Evolutionary conservation across 2,888 invertebrate genomes (phyloP).

Genomic region (Pherbina coryleti): DNA sequence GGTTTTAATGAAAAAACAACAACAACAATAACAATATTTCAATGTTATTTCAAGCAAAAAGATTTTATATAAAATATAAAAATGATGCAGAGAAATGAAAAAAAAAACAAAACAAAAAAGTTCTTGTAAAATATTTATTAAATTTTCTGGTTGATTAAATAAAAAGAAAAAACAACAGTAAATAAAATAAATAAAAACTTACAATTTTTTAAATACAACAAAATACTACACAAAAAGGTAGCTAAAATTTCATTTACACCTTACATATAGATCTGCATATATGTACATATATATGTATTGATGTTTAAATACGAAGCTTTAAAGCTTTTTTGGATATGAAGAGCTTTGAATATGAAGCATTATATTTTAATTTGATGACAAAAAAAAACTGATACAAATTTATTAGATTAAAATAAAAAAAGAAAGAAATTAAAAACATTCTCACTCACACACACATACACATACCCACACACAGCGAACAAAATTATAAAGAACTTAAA

Average conservation of each 20-base stretch:
- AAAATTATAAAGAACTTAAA: conserved; percentile 15
- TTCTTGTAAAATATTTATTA: neutral
- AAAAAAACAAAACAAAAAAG: neutral
- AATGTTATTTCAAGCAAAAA: neutral
- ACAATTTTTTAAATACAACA: neutral
- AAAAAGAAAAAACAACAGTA: neutral
- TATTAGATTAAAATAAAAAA: conserved; percentile 10
- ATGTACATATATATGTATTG: neutral
- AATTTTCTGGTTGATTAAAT: neutral
- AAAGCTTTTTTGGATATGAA: too few relatives aligned
- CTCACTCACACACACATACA: conserved; percentile 5
- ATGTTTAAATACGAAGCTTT: too few relatives aligned
- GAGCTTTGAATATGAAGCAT: neutral
- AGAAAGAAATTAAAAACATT: neutral
- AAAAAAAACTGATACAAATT: conserved; percentile 18
- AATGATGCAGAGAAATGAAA: neutral
- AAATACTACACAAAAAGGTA: neutral
- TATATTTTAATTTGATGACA: conserved; percentile 5
- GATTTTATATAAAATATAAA: neutral
- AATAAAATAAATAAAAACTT: neutral
- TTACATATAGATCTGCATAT: neutral
- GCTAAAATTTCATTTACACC: neutral
- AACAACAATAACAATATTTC: neutral
- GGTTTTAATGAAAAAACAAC: neutral
- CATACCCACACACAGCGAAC: neutral